Conservation (phyloP, 53 echinoderm and acorn worm species). For the Stichopus horrens region DNA sequence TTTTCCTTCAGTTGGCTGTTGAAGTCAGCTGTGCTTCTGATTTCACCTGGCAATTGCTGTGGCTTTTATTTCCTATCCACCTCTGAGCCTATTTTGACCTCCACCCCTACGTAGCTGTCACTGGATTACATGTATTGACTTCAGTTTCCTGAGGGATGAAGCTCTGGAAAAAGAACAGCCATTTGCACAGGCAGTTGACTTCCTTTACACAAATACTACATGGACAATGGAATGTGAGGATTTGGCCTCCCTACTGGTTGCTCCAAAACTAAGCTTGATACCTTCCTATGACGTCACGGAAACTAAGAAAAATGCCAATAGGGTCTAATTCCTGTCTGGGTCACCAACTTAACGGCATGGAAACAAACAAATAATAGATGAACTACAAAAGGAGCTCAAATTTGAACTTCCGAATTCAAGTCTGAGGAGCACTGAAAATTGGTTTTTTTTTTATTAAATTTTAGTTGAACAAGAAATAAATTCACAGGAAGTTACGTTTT, state of each 20-base stretch:
- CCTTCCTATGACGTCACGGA: conserved; percentile 10
- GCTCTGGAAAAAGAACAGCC: not conserved
- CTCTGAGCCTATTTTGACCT: not conserved
- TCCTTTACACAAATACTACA: not conserved
- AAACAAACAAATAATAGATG: not conserved
- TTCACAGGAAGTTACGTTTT: too few species aligned
- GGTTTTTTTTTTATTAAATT: too few species aligned
- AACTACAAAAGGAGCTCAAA: not conserved
- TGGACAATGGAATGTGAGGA: conserved; percentile 21
- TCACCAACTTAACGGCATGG: not conserved
- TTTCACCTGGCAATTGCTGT: conserved; percentile 15
- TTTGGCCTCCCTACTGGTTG: not conserved
- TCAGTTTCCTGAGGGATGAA: not conserved
- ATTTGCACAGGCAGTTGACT: not conserved
- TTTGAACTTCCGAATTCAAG: too few species aligned
- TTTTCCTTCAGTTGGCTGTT: not conserved
- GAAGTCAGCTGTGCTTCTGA: conserved; percentile 22
- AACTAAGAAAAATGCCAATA: conserved; percentile 10
- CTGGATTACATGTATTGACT: not conserved
- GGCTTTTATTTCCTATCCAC: conserved; percentile 24
- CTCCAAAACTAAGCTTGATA: not conserved
- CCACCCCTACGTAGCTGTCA: not conserved
- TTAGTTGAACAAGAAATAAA: too few species aligned
- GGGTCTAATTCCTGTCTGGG: conserved; percentile 27
- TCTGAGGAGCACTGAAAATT: too few species aligned